phyloP scores from a whole-genome alignment of 2,113 vertebrate species.

The Zootoca vivipara region DNA sequence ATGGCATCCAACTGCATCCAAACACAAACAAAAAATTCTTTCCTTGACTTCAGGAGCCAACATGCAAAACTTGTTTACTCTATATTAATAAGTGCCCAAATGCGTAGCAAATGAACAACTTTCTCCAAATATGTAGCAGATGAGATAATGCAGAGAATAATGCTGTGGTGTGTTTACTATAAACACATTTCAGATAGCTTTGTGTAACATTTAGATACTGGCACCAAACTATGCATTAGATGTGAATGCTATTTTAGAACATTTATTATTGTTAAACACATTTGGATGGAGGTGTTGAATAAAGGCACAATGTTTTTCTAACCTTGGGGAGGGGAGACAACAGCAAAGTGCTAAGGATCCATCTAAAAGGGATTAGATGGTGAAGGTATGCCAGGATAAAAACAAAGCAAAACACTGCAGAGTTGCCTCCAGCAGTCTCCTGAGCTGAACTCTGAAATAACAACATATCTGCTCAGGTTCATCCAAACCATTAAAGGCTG shows the following conservation, averaged over 20 bases:
- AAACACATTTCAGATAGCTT: neutral
- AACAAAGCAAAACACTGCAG: neutral
- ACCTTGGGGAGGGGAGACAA: neutral
- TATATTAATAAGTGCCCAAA: no score
- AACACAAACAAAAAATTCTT: no score
- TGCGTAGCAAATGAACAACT: no score
- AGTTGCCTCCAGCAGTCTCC: neutral
- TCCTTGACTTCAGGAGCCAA: no score
- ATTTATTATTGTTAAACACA: neutral
- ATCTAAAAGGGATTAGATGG: neutral
- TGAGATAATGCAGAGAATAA: neutral
- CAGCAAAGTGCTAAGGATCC: neutral
- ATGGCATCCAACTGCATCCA: no score
- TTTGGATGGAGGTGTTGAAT: neutral
- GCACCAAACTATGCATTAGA: neutral
- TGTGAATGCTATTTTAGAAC: neutral
- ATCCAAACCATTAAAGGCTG: neutral
- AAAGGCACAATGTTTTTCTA: neutral
- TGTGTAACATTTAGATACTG: neutral
- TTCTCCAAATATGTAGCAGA: neutral
- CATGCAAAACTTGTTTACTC: no score
- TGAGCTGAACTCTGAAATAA: neutral
- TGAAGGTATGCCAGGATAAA: neutral
- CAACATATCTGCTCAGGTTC: neutral
- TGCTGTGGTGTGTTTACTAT: neutral